phyloP scores from a whole-genome alignment of 2,888 invertebrate genomes.

The Cryptosula pallasiana region DNA sequence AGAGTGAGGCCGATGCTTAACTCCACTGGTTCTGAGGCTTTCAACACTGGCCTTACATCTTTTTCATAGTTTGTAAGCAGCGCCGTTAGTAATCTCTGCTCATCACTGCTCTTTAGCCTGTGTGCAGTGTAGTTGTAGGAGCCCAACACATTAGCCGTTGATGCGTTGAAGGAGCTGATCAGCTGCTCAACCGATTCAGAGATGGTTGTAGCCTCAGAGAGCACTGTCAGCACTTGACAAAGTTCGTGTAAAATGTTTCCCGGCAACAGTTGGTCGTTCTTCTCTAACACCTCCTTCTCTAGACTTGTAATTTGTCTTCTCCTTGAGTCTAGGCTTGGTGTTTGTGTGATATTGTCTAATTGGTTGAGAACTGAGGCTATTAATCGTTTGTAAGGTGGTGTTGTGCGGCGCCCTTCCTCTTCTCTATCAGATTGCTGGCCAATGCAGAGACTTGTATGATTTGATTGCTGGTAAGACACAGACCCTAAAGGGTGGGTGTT shows the following conservation, averaged over 20 bases:
- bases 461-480: no score
- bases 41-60: conserved; percentile 44
- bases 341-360: not conserved
- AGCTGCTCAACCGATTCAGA: not conserved
- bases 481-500: no score
- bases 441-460: not conserved
- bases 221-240: not conserved
- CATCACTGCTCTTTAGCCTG: conserved; percentile 34
- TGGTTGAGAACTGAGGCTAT: not conserved
- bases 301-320: not conserved
- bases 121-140: not conserved
- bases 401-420: not conserved
- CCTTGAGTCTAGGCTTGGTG: not conserved
- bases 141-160: not conserved
- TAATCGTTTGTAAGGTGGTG: not conserved
- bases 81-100: conserved; percentile 39
- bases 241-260: not conserved
- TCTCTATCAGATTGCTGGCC: not conserved
- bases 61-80: conserved; percentile 42
- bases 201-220: not conserved
- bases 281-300: not conserved
- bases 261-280: not conserved
- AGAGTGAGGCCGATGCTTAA: conserved; percentile 45
- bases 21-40: conserved; percentile 42
- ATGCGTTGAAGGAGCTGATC: not conserved